Conservation (phyloP, 1,140 invertebrate species). For the Calliphora vicina region DNA sequence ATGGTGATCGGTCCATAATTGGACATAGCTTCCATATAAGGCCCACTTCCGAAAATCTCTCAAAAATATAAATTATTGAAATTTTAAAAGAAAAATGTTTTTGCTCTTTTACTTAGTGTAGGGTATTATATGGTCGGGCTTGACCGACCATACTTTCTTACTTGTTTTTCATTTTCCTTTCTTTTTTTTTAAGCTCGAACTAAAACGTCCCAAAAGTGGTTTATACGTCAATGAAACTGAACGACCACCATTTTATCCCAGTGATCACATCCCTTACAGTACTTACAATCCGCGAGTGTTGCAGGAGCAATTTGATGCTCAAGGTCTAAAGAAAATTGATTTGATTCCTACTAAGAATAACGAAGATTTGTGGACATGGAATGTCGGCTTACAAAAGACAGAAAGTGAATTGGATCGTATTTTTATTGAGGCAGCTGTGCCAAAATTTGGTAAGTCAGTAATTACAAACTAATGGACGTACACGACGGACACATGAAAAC, state of each 20-base stretch:
- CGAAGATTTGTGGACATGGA: constrained; percentile 58
- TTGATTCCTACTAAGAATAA: constrained; percentile 52
- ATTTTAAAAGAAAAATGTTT: too few species aligned
- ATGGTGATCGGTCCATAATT: too few species aligned
- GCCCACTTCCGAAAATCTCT: too few species aligned
- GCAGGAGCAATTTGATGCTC: constrained; percentile 51
- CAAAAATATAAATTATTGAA: too few species aligned
- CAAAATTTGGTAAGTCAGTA: constrained; percentile 50
- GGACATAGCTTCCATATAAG: too few species aligned
- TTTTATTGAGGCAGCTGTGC: constrained; percentile 48
- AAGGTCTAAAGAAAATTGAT: constrained; percentile 52
- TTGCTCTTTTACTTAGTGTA: too few species aligned
- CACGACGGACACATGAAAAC: too few species aligned
- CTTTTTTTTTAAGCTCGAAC: constrained; percentile 45
- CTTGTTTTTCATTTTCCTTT: neutral
- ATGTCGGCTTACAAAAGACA: constrained; percentile 47
- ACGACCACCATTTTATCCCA: constrained; percentile 43
- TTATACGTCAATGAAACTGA: constrained; percentile 55
- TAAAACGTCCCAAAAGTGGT: constrained; percentile 58
- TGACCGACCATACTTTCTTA: too few species aligned
- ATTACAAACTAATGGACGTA: neutral
- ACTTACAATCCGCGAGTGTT: constrained; percentile 54
- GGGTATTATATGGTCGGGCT: too few species aligned
- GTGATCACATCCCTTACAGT: constrained; percentile 35
- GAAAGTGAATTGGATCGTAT: constrained; percentile 51